phyloP scores from a whole-genome alignment of 35 echinoderm and acorn worm species.

The Strongylocentrotus purpuratus region DNA sequence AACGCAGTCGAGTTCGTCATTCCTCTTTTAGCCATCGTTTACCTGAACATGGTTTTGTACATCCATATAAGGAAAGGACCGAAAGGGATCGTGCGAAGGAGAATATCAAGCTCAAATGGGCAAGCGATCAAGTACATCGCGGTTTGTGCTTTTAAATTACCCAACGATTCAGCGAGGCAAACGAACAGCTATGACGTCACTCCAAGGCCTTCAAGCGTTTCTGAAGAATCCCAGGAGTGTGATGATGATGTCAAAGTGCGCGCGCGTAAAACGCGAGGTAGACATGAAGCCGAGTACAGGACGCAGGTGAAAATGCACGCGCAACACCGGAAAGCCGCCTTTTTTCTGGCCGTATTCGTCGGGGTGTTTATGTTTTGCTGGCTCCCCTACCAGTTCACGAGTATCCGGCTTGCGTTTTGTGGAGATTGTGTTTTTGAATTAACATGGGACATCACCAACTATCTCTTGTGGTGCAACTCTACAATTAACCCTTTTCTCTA shows the following conservation, averaged over 20 bases:
- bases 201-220: background rate
- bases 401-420: conserved; percentile 47
- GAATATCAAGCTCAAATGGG: background rate
- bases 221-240: background rate
- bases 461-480: conserved; percentile 76
- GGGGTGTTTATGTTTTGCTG: conserved; percentile 61
- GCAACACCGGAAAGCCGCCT: conserved; percentile 66
- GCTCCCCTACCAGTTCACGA: conserved; percentile 59
- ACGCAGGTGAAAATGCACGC: background rate
- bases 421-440: conserved; percentile 46
- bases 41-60: conserved; percentile 59
- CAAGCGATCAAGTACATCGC: conserved; percentile 1
- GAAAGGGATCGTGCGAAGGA: conserved; percentile 23
- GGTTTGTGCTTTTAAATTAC: background rate
- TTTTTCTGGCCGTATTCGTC: conserved; percentile 49
- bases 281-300: background rate
- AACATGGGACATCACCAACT: conserved; percentile 60
- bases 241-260: background rate
- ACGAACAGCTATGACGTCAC: background rate
- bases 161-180: background rate
- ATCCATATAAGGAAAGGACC: conserved; percentile 54
- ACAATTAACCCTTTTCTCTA: conserved; percentile 79
- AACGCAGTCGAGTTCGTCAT: conserved; percentile 61
- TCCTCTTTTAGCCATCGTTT: conserved; percentile 55
- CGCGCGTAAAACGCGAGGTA: background rate